Evolutionary conservation across 2,113 vertebrate genomes (phyloP).

Genomic region (Clarias batrachus): DNA sequence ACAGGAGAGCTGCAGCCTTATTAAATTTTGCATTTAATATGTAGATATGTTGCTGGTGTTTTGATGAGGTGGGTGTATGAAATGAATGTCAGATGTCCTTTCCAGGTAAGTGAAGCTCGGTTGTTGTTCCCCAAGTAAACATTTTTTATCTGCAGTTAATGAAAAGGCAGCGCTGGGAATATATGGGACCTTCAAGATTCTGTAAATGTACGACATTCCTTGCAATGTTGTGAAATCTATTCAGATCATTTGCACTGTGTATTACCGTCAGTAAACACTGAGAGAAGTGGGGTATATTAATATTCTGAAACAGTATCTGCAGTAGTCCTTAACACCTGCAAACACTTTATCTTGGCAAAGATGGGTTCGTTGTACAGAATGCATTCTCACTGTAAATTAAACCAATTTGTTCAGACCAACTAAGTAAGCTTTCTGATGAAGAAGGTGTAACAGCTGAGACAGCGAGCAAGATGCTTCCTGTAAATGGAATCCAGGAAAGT

Average conservation of each 20-base stretch:
- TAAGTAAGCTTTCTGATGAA: background rate
- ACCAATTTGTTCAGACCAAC: background rate
- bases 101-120: background rate
- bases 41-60: constrained; percentile 14
- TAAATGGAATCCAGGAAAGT: background rate
- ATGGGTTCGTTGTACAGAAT: constrained; percentile 36
- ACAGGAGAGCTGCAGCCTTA: background rate
- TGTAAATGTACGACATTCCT: background rate
- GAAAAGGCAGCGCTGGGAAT: background rate
- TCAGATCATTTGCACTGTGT: constrained; percentile 11
- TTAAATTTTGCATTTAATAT: background rate
- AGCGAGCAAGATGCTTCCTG: background rate
- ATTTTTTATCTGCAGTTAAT: background rate
- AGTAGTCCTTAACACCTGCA: constrained; percentile 52
- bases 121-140: constrained; percentile 1
- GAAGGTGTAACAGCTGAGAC: background rate
- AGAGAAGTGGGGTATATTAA: constrained; percentile 23
- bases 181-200: background rate
- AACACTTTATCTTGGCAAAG: constrained; percentile 44
- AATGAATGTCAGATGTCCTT: constrained; percentile 20
- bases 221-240: constrained; percentile 4
- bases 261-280: constrained; percentile 13
- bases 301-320: constrained; percentile 36
- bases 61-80: constrained; percentile 20
- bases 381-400: constrained; percentile 26